These are phyloP conservation scores for Eupithecia tripunctaria DNA, from an alignment of 2,888 invertebrate genomes.

Conservation along the genomic window DNA sequence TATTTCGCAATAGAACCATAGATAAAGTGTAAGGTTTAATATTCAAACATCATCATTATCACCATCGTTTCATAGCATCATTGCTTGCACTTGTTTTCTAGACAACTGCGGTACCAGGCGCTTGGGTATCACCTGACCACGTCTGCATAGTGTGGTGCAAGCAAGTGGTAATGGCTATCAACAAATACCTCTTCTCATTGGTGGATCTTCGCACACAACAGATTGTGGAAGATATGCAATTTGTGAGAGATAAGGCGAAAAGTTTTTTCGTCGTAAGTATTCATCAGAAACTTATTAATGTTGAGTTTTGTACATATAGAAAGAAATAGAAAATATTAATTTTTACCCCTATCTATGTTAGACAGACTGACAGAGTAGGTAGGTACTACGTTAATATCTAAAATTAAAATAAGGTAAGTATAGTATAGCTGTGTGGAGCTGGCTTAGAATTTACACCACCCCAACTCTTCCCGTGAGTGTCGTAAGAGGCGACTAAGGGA, in stretches of 20 bases:
- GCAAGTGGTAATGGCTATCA: conserved; percentile 91
- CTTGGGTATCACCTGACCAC: conserved; percentile 96
- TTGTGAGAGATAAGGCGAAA: conserved; percentile 59
- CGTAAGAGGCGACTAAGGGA: no score
- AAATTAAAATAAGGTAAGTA: no score
- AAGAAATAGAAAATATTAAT: no score
- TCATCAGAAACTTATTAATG: not conserved
- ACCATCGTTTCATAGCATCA: not conserved
- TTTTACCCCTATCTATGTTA: no score
- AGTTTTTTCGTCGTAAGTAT: conserved; percentile 69
- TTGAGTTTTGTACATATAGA: no score
- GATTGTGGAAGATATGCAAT: conserved; percentile 56
- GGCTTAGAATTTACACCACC: no score
- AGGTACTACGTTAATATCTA: no score
- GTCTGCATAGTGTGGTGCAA: conserved; percentile 97
- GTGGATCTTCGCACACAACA: conserved; percentile 84
- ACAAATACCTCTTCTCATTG: conserved; percentile 91
- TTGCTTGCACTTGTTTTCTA: conserved; percentile 61
- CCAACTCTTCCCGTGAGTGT: no score
- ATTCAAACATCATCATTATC: no score
- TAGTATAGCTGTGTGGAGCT: no score
- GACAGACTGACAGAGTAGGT: no score
- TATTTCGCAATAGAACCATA: not conserved
- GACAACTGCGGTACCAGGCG: conserved; percentile 91
- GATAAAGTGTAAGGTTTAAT: not conserved